Percentiles rank a stretch among this genome's conserved stretches.
Conservation (phyloP, 2,797 vertebrate species). For the Scolopax rusticola region DNA sequence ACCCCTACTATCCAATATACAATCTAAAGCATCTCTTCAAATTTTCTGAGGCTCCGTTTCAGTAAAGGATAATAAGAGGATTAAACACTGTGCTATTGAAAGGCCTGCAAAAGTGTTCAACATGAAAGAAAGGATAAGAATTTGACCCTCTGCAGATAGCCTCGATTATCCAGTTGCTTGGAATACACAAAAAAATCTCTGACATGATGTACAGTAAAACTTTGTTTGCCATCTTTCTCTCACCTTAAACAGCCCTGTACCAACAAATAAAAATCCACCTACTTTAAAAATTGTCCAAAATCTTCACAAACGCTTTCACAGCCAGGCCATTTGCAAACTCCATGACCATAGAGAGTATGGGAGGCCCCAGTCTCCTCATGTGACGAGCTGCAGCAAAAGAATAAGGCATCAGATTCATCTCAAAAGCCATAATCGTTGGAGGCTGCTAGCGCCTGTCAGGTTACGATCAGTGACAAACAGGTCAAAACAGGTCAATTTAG, state of each 20-base stretch:
- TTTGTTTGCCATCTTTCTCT: slow-evolving; percentile 5
- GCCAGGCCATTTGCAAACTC: slow-evolving; percentile 99
- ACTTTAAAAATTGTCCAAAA: slow-evolving; percentile 99
- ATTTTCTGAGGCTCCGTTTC: slow-evolving; percentile 45
- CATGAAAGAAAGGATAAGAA: slow-evolving; percentile 44
- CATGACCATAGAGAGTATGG: slow-evolving; percentile 97
- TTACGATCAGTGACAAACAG: slow-evolving; percentile 85
- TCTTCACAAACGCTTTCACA: slow-evolving; percentile 99
- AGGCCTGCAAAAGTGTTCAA: slow-evolving; percentile 49
- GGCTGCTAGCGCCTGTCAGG: slow-evolving; percentile 84
- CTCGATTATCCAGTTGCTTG: slow-evolving; percentile 48
- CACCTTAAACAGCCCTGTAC: background rate
- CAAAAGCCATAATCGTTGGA: slow-evolving; percentile 81
- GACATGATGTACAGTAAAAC: background rate
- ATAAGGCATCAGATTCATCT: slow-evolving; percentile 81
- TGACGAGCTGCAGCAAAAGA: slow-evolving; percentile 89
- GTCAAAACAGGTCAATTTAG: slow-evolving; percentile 86
- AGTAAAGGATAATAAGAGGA: slow-evolving; percentile 35
- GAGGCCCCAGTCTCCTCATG: slow-evolving; percentile 95
- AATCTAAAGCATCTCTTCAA: slow-evolving; percentile 60
- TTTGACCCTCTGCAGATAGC: slow-evolving; percentile 24
- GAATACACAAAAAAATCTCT: slow-evolving; percentile 22
- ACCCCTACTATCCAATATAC: slow-evolving; percentile 13
- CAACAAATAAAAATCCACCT: slow-evolving; percentile 76
- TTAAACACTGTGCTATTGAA: slow-evolving; percentile 54